Percentiles rank a stretch among this genome's conserved stretches.
Evolutionary conservation across 2,797 vertebrate species (phyloP).

Genomic region (Premnoplex brunnescens): DNA sequence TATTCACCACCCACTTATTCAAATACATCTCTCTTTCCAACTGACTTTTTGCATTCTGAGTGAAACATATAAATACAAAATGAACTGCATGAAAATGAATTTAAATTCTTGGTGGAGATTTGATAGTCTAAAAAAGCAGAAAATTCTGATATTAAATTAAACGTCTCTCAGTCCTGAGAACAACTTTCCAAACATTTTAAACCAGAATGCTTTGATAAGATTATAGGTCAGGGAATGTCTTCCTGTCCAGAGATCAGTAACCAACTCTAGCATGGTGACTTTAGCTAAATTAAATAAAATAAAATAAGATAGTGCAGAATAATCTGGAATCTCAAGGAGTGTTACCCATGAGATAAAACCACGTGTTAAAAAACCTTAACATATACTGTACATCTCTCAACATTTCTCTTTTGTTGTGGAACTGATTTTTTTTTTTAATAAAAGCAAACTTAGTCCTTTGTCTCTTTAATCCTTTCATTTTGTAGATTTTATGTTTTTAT

Average conservation of each 20-base stretch:
- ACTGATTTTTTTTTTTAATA: not conserved
- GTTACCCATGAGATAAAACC: not conserved
- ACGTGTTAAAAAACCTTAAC: not conserved
- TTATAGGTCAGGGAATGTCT: not conserved
- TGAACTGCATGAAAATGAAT: not conserved
- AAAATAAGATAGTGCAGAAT: not conserved
- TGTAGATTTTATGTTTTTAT: not conserved
- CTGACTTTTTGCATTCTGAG: not conserved
- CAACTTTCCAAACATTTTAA: not conserved
- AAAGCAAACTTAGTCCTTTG: not conserved
- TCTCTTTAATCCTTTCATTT: not conserved
- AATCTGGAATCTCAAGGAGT: not conserved
- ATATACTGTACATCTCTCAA: not conserved
- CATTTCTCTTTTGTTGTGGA: not conserved
- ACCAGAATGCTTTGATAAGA: not conserved
- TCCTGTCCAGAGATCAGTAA: not conserved
- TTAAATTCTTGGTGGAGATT: not conserved
- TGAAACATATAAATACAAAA: not conserved
- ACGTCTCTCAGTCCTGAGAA: not conserved
- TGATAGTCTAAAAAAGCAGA: not conserved
- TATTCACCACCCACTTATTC: not conserved
- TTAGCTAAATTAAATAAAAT: not conserved
- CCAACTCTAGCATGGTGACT: not conserved
- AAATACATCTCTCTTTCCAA: not conserved
- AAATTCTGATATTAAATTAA: not conserved